Base-by-base conservation (phyloP, 2,113 vertebrate species). In the Hyperoodon ampullatus region DNA sequence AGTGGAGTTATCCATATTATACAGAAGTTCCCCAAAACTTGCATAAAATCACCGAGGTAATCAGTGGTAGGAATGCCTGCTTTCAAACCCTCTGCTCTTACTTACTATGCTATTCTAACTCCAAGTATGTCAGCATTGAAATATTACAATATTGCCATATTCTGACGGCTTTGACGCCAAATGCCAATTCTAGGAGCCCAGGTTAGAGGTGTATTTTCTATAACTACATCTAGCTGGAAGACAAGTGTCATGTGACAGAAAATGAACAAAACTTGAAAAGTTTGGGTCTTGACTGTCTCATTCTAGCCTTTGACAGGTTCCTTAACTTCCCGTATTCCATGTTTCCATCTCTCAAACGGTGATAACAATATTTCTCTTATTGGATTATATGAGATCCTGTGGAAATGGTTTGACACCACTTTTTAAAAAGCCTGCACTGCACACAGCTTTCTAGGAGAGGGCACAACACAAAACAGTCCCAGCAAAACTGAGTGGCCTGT, bases 151-250 rank as follows among this genome's bases (percentile, higher is more conserved):
- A 63, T 26, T 83, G 39, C 44, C 68, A 9, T 63, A 78, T 77
- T 91, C 66, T 71, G 39, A 93, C 0, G 18, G n/a, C 30, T 87
- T 30, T 77, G 70, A 89, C 77, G 47, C 61, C 66, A 89, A 80
- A 95, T 65, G 35, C 66, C 68, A 53, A 61, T 70, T 81, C 26
- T 44, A 92, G 44, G 23, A 53, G 65, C 68, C 72, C n/a, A 81
- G 71, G 35, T 88, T 23, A 90, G 39, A 84, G 19, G 47, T 53
- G 6, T 78, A 30, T 55, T 74, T 95, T 47, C 70, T 83, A 23
- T 50, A 80, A 74, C 66, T 85, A 92, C 61, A 93, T 86, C n/a
- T 75, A 39, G 83, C 39, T 94, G 63, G 26, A 92, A 85, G 71
- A 66, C 33, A 66, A 68, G 66, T 77, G 21, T 60, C 7, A 8